Conservation (phyloP, 2,888 invertebrate genomes). For the Dorcus parallelipipedus region DNA sequence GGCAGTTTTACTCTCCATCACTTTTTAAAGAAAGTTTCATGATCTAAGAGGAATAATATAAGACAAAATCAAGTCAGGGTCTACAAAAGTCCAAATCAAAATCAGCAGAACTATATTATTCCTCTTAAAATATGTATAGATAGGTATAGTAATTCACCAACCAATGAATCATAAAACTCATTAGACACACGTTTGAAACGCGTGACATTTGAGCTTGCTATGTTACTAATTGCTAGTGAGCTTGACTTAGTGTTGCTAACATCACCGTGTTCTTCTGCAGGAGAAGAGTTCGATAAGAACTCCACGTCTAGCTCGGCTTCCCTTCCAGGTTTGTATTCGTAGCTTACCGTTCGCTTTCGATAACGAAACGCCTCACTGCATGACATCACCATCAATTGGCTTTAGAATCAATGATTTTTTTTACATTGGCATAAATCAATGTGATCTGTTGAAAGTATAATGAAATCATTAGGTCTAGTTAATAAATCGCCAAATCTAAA, state of each 20-base stretch:
- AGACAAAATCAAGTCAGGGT: too few relatives aligned
- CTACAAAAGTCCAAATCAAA: too few relatives aligned
- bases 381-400: slow-evolving; percentile 3
- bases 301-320: slow-evolving; percentile 67
- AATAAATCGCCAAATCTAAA: too few relatives aligned
- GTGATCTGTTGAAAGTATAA: not conserved
- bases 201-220: slow-evolving; percentile 13
- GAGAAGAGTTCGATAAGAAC: slow-evolving; percentile 67
- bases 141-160: slow-evolving; percentile 4
- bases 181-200: not conserved
- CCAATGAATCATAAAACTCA: not conserved
- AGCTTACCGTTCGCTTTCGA: slow-evolving; percentile 17
- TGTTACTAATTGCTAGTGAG: slow-evolving; percentile 19
- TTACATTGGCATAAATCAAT: not conserved
- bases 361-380: slow-evolving; percentile 2
- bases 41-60: too few relatives aligned
- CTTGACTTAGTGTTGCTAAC: slow-evolving; percentile 22
- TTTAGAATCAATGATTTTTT: not conserved
- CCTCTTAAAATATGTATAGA: slow-evolving; percentile 2
- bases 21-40: too few relatives aligned
- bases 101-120: too few relatives aligned
- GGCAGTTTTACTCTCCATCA: too few relatives aligned
- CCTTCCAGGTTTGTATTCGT: slow-evolving; percentile 60
- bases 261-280: slow-evolving; percentile 41
- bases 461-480: too few relatives aligned